Evolutionary conservation across 2,888 invertebrate species (phyloP).

Genomic region (Eupithecia insigniata): DNA sequence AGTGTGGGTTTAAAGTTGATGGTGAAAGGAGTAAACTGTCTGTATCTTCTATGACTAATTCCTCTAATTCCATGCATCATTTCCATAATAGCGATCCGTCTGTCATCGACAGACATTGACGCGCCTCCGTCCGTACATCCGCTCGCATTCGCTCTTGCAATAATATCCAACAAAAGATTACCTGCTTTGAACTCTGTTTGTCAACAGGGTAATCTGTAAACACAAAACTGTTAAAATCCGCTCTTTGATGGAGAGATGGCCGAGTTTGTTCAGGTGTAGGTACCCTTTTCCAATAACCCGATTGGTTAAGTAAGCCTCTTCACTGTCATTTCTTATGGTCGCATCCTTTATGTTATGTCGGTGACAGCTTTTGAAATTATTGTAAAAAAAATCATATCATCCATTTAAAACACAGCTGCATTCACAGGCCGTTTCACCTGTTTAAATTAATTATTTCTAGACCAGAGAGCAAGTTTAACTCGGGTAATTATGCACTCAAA

Average conservation of each 20-base stretch:
- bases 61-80: constrained; percentile 8
- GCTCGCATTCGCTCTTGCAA: constrained; percentile 54
- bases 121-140: constrained; percentile 55
- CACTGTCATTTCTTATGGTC: constrained; percentile 55
- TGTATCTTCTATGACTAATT: background rate
- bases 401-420: constrained; percentile 36
- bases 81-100: background rate
- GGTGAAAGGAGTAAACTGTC: background rate
- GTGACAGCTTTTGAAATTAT: constrained; percentile 53
- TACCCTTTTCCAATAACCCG: constrained; percentile 60
- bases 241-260: constrained; percentile 68
- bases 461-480: constrained; percentile 25
- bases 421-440: constrained; percentile 28
- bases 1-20: background rate
- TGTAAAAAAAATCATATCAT: constrained; percentile 41
- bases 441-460: constrained; percentile 33
- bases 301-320: constrained; percentile 61
- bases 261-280: constrained; percentile 77
- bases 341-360: constrained; percentile 45
- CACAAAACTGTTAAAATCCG: constrained; percentile 80
- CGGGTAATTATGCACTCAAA: constrained; percentile 29
- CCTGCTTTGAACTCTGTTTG: constrained; percentile 77
- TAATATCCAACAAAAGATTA: constrained; percentile 69
- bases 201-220: constrained; percentile 78
- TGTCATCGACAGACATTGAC: constrained; percentile 40